Evolutionary conservation across 2,113 vertebrate species (phyloP).

Genomic region (Trematomus loennbergii): DNA sequence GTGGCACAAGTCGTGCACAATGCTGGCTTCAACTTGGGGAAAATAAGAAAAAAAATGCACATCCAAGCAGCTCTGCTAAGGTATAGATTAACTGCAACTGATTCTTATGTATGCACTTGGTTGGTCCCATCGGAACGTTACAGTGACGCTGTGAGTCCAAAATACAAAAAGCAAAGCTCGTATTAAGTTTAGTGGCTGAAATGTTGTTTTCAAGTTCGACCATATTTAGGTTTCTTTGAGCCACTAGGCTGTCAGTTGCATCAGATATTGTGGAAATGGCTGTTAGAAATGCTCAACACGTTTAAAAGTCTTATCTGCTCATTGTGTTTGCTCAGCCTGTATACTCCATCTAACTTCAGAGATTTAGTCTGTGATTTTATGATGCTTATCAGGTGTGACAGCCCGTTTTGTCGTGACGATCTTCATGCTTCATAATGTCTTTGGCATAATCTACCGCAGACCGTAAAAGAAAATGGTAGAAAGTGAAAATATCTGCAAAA

Average conservation of each 20-base stretch:
- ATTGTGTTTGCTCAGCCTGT: slow-evolving; percentile 49
- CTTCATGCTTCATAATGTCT: slow-evolving; percentile 76
- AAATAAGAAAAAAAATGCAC: slow-evolving; percentile 50
- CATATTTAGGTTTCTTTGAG: not conserved
- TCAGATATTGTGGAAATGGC: slow-evolving; percentile 30
- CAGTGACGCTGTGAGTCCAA: slow-evolving; percentile 13
- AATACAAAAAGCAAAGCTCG: slow-evolving; percentile 10
- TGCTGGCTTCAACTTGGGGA: slow-evolving; percentile 38
- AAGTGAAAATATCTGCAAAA: slow-evolving; percentile 70
- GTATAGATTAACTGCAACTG: slow-evolving; percentile 45
- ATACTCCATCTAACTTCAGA: slow-evolving; percentile 12
- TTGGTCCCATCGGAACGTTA: slow-evolving; percentile 35
- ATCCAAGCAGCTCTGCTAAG: slow-evolving; percentile 38
- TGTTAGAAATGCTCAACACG: slow-evolving; percentile 18
- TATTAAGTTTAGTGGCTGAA: slow-evolving; percentile 33
- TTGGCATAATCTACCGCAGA: slow-evolving; percentile 70
- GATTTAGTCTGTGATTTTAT: slow-evolving; percentile 60
- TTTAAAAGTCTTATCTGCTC: slow-evolving; percentile 38
- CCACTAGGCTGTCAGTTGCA: slow-evolving; percentile 5
- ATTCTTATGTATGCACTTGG: slow-evolving; percentile 28
- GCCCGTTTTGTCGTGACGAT: slow-evolving; percentile 69
- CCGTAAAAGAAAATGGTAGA: slow-evolving; percentile 57
- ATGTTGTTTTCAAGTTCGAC: slow-evolving; percentile 13
- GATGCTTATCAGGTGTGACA: slow-evolving; percentile 77
- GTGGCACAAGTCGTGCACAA: slow-evolving; percentile 63